Evolutionary conservation across 2,113 vertebrate species (phyloP), one percentile per base, ranked within the genome.

Genomic region (Apteryx mantelli): DNA sequence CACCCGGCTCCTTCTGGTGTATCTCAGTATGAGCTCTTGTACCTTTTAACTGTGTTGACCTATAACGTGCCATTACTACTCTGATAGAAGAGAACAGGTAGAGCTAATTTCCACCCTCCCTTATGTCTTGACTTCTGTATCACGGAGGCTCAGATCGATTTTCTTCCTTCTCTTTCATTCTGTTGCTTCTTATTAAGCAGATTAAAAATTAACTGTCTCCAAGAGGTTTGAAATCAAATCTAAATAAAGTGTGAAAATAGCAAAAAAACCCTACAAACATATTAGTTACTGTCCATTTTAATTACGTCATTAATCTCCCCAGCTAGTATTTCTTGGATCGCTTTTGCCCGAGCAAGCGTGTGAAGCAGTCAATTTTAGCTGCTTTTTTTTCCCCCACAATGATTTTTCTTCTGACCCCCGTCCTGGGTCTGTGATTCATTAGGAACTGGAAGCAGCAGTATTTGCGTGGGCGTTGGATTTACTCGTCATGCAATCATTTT

Each of bases 391-490:
- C 7, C 25, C 71, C 50, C 25, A 1, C 80, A 5, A 15, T 8
- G 38, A 26, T 34, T 60, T 7, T 58, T 69, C 38, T 34, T n/a
- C 82, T 58, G 84, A 64, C 61, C 77, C 77, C 60, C 0, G 2
- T 66, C 75, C 71, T 22, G 19, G 38, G 53, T n/a, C 75, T 87
- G 68, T 11, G 78, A n/a, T n/a, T 96, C 82, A 55, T 60, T 91
- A 86, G 85, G 85, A 90, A 61, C 92, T 74, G 93, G 89, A 38
- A 93, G 91, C 82, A 46, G 90, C 76, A 40, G 79, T 82, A 60
- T 60, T 53, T 16, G 86, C 1, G 83, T 92, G 86, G 96, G 91
- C 1, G 80, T 70, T 66, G 64, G 69, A 53, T 89, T 92, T 42
- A 52, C 88, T 90, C 44, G 0, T 66, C 78, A 3, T 38, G 58